Conservation (phyloP, 1,140 invertebrate genomes). For the Campoletis sonorensis region DNA sequence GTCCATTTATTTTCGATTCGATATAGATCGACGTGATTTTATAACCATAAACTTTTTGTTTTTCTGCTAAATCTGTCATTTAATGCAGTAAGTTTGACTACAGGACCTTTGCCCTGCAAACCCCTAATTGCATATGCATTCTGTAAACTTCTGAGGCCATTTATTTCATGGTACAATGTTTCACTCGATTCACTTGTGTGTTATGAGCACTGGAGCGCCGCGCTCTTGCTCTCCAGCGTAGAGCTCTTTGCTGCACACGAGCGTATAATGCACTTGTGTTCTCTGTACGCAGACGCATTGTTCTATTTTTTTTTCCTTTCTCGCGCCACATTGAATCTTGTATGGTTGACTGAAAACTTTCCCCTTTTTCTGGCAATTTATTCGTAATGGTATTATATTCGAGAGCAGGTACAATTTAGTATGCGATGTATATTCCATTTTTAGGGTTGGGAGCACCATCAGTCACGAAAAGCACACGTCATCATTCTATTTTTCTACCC, state of each 20-base stretch:
- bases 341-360: not conserved
- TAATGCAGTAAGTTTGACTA: not conserved
- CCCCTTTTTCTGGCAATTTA: not conserved
- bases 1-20: no score
- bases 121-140: constrained; percentile 57
- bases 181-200: constrained; percentile 47
- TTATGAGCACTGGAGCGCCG: not conserved
- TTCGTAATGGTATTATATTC: constrained; percentile 9
- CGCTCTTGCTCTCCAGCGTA: not conserved
- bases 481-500: not conserved
- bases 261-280: constrained; percentile 18
- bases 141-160: constrained; percentile 56
- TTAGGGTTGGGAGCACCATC: not conserved
- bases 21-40: no score
- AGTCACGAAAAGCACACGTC: not conserved
- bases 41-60: no score
- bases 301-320: constrained; percentile 15
- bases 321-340: not conserved
- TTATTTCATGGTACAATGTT: constrained; percentile 53
- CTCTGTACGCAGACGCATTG: not conserved
- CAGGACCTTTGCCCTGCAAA: not conserved
- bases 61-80: not conserved
- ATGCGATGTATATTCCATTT: not conserved
- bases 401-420: not conserved
- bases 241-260: constrained; percentile 22